Base-by-base conservation (phyloP, 2,797 vertebrate genomes). In the Micropoecilia bifurca region DNA sequence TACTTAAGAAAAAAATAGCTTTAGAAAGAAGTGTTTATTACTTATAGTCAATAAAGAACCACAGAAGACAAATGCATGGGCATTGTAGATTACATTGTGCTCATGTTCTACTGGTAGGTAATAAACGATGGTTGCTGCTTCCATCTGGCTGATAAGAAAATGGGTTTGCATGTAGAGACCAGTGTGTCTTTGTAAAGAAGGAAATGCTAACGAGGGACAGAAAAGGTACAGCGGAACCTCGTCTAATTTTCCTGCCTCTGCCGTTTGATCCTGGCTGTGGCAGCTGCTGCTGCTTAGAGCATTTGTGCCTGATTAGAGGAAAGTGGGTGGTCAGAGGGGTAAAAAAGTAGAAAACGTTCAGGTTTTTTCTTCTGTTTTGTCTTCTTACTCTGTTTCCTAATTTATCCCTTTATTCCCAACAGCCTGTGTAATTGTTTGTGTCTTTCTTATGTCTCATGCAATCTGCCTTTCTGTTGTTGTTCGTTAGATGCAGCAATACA, bases 211-310 rank as follows among this genome's bases (percentile, higher is more conserved):
- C 82, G 81, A 87, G 79, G 82, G 78, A 85, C 89, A 87, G 88
- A 84, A 89, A 85, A 93, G 89, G 92, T 92, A 84, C 81, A 92
- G 93, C 90, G 91, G 95, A 94, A 95, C 92, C 94, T 85, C 84
- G 89, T 93, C 93, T 93, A 96, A 95, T 95, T 95, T 93, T 93
- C 89, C 84, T 92, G 84, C 90, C 84, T 88, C 88, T 57, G 83
- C 85, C 78, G 90, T 96, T 96, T 96, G 95, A 96, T 96, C 94
- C 94, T 86, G 90, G 83, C 89, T 88, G 86, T 78, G 84, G 90
- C 95, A 96, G 95, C 96, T 96, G 96, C 94, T 95, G 93, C 94
- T 95, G 92, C 95, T 96, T 96, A 95, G 87, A 93, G 94, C 95
- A 96, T 96, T 96, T 96, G 95, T 93, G 94, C 91, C 91, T 96